A percentile compares a stretch with the other conserved stretches of the same genome.
phyloP scores from a whole-genome alignment of 2,797 vertebrate species.

The Emydoidea blandingii region DNA sequence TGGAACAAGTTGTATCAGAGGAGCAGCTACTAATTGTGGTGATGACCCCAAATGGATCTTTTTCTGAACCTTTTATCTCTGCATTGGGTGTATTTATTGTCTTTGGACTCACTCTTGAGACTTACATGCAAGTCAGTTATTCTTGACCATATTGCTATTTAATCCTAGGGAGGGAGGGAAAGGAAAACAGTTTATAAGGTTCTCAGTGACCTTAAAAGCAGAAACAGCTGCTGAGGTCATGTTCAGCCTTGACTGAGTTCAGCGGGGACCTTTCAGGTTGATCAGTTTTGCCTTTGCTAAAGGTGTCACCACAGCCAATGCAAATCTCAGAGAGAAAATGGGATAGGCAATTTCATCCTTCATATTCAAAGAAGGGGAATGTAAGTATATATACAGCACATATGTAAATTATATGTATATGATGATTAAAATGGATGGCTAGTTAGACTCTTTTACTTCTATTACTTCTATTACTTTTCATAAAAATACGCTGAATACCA shows the following conservation, averaged over 20 bases:
- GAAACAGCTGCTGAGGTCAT: constrained; percentile 69
- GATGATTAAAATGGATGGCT: constrained; percentile 4
- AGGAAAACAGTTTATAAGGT: constrained; percentile 67
- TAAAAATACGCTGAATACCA: constrained; percentile 5
- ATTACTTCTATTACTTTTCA: constrained; percentile 29
- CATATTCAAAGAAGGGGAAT: constrained; percentile 41
- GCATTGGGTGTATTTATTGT: constrained; percentile 31
- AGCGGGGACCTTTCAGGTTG: constrained; percentile 48
- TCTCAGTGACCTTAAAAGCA: constrained; percentile 73
- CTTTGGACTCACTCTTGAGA: constrained; percentile 48
- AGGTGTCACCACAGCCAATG: constrained; percentile 31
- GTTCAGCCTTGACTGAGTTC: constrained; percentile 53
- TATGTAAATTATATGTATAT: neutral
- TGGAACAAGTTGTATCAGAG: neutral
- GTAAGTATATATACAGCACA: neutral
- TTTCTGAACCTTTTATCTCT: constrained; percentile 45
- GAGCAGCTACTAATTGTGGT: neutral
- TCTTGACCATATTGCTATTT: constrained; percentile 63
- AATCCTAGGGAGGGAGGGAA: constrained; percentile 59
- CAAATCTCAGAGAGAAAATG: constrained; percentile 43
- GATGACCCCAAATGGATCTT: constrained; percentile 42
- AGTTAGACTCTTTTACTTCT: constrained; percentile 2
- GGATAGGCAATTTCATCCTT: constrained; percentile 17
- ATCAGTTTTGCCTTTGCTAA: constrained; percentile 20
- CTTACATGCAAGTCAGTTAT: constrained; percentile 51